A percentile compares a stretch with the other conserved stretches of the same genome.
Conservation (phyloP, 2,888 invertebrate species). For the Pseudoips prasinana region DNA sequence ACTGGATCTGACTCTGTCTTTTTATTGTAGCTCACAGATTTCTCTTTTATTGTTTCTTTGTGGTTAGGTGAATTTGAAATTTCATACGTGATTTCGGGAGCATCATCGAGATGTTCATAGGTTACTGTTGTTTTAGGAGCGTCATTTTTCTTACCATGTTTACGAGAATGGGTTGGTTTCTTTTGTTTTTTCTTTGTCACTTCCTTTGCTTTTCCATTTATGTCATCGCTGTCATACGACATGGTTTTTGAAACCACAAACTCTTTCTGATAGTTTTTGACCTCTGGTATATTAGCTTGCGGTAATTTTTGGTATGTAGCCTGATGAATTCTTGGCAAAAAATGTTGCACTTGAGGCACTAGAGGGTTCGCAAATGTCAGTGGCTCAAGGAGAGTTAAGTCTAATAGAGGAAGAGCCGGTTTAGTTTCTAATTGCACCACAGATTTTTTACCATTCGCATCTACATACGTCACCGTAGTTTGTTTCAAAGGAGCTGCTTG, state of each 20-base stretch:
- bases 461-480: constrained; percentile 44
- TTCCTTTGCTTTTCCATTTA: constrained; percentile 43
- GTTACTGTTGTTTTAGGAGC: constrained; percentile 40
- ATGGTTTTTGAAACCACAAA: constrained; percentile 53
- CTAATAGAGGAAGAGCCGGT: constrained; percentile 60
- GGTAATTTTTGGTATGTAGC: constrained; percentile 61
- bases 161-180: constrained; percentile 38
- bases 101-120: constrained; percentile 45
- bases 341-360: constrained; percentile 75
- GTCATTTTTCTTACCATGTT: constrained; percentile 44
- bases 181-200: constrained; percentile 50
- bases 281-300: constrained; percentile 38
- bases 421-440: constrained; percentile 59
- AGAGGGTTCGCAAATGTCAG: constrained; percentile 70
- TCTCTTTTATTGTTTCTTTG: constrained; percentile 64
- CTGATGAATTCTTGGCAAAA: constrained; percentile 61
- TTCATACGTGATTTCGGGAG: constrained; percentile 63
- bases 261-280: constrained; percentile 55
- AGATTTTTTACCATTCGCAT: constrained; percentile 61
- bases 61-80: constrained; percentile 65
- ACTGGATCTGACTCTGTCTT: constrained; percentile 61
- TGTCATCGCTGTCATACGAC: constrained; percentile 47
- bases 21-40: constrained; percentile 65
- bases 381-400: constrained; percentile 68
- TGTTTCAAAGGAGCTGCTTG: constrained; percentile 48